Conservation (phyloP, 2,888 invertebrate species). For the Bellardia bayeri region DNA sequence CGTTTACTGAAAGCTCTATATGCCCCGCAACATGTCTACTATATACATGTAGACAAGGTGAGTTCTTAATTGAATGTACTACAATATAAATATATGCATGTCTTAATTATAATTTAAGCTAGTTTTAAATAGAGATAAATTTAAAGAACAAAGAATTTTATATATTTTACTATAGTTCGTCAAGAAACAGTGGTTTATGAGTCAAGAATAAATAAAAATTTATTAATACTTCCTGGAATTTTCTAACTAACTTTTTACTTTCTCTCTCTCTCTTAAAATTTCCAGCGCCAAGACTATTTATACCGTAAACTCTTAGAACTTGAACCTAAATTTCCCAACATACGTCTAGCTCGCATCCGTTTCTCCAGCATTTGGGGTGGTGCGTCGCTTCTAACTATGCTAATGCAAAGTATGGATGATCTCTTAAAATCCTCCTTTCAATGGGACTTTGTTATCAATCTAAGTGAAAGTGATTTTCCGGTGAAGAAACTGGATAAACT, state of each 20-base stretch:
- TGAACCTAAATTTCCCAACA: slow-evolving; percentile 90
- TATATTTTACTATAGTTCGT: not conserved
- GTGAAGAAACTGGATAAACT: slow-evolving; percentile 93
- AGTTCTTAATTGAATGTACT: slow-evolving; percentile 83
- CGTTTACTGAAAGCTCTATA: slow-evolving; percentile 95
- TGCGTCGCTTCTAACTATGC: slow-evolving; percentile 95
- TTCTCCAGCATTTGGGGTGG: slow-evolving; percentile 99
- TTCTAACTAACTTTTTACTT: no score
- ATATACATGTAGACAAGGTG: slow-evolving; percentile 98
- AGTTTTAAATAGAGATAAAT: not conserved
- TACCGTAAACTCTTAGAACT: slow-evolving; percentile 91
- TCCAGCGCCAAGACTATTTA: slow-evolving; percentile 96
- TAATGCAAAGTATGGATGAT: slow-evolving; percentile 93
- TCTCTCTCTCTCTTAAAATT: not conserved
- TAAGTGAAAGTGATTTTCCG: slow-evolving; percentile 98
- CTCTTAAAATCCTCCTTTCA: slow-evolving; percentile 89
- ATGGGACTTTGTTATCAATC: slow-evolving; percentile 98
- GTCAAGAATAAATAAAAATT: not conserved
- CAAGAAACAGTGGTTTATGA: not conserved
- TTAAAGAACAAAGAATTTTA: no score
- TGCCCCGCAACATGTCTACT: slow-evolving; percentile 95
- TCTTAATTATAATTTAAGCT: not conserved
- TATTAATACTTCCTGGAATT: no score
- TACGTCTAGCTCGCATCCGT: slow-evolving; percentile 90
- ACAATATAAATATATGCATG: not conserved